These are phyloP conservation scores for Cheilosia grossa DNA, from an alignment of 2,888 invertebrate species.

Conservation along the genomic window DNA sequence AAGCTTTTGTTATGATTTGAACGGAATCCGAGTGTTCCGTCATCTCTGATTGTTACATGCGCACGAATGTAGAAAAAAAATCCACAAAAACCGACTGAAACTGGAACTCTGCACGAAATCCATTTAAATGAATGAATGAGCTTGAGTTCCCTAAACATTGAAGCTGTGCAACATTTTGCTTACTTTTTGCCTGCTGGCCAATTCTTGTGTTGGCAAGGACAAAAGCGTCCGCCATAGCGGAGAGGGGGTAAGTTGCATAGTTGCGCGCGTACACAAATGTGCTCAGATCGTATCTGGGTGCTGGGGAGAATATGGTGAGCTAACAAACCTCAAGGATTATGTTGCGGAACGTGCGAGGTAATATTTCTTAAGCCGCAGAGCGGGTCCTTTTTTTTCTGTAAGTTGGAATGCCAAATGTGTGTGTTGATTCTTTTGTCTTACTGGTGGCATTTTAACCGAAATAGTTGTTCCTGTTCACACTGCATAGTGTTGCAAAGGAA, in stretches of 20 bases:
- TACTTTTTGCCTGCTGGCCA: constrained; percentile 49
- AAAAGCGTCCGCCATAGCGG: background rate
- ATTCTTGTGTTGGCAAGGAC: constrained; percentile 18
- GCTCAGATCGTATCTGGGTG: constrained; percentile 20
- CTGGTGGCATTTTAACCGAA: constrained; percentile 40
- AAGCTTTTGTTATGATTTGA: constrained; percentile 67
- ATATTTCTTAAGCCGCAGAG: constrained; percentile 36
- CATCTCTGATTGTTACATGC: constrained; percentile 44
- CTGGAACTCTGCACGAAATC: constrained; percentile 35
- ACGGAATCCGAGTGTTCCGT: constrained; percentile 44
- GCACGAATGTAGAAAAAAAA: background rate
- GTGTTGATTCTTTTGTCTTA: constrained; percentile 50
- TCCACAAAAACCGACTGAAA: constrained; percentile 19
- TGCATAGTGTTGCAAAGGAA: constrained; percentile 54
- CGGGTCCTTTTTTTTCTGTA: background rate
- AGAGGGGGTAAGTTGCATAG: constrained; percentile 23
- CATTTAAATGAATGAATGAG: constrained; percentile 57
- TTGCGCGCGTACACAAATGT: constrained; percentile 19
- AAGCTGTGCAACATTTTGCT: constrained; percentile 52
- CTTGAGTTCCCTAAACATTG: constrained; percentile 38
- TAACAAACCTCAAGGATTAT: constrained; percentile 69
- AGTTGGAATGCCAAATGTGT: constrained; percentile 53
- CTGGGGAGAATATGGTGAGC: constrained; percentile 38
- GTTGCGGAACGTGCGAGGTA: constrained; percentile 68
- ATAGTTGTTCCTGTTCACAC: constrained; percentile 37